Evolutionary conservation across 2,888 invertebrate genomes (phyloP).

Genomic region (Mechanitis messenoides): DNA sequence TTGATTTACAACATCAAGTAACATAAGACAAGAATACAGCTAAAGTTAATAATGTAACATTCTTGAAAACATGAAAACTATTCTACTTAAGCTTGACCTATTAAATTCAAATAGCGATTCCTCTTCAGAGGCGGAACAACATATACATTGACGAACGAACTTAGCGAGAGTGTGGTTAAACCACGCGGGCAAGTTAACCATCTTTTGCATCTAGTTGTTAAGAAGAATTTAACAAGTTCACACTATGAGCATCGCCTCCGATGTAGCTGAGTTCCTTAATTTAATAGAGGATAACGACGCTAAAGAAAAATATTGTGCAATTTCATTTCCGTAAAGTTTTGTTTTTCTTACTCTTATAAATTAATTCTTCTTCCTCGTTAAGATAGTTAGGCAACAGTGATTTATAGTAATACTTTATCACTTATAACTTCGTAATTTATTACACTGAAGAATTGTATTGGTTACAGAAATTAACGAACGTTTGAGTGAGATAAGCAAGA

Average conservation of each 20-base stretch:
- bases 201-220: constrained; percentile 41
- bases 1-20: no score
- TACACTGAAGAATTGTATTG: not conserved
- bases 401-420: constrained; percentile 24
- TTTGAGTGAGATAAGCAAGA: not conserved
- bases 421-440: constrained; percentile 12
- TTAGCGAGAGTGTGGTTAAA: constrained; percentile 40
- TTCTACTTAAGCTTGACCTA: constrained; percentile 6
- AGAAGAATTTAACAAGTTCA: constrained; percentile 54
- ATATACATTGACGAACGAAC: constrained; percentile 33
- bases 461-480: not conserved
- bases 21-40: not conserved
- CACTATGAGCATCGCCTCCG: constrained; percentile 44
- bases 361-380: constrained; percentile 27
- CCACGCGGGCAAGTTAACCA: constrained; percentile 31
- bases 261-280: constrained; percentile 30
- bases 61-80: constrained; percentile 5
- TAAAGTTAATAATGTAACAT: constrained; percentile 5
- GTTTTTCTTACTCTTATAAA: constrained; percentile 25
- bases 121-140: constrained; percentile 15
- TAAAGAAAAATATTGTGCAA: constrained; percentile 12
- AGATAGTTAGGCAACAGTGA: constrained; percentile 22
- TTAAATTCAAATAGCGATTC: constrained; percentile 12
- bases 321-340: constrained; percentile 31
- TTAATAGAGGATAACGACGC: constrained; percentile 4